Base-by-base conservation (phyloP, 2,113 vertebrate genomes). In the Dipodomys ordii region DNA sequence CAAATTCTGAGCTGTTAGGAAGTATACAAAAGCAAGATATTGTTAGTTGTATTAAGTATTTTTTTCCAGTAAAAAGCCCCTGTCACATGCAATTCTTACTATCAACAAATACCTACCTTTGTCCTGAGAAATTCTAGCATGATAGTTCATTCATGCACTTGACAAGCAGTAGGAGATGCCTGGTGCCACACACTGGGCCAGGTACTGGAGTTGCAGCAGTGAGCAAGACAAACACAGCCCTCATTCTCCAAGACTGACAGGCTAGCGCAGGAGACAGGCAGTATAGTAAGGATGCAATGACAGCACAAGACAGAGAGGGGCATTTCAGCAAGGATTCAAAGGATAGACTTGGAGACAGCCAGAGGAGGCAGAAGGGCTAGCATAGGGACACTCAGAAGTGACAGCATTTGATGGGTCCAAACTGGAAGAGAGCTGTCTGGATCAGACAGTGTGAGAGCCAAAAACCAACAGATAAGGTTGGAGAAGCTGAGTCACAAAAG, bases 31-130 rank as follows among this genome's bases (percentile, higher is more conserved):
- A 92, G 2, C 49, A 82, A 88, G 87, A 80, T 82, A 72, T 28
- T 68, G 30, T 93, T 95, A 86, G 83, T 77, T 94, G 90, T 93
- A 78, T 62, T 83, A 82, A n/a, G 69, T 79, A 16, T 87, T 90
- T 92, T 85, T 81, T 85, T 81, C 83, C 84, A 7, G 73, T 62
- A 25, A 85, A 91, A 94, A 90, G 13, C 4, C 74, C 28, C 77
- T 74, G 65, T 82, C 22, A 57, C 23, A 79, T 57, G 90, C 18
- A 67, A 44, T 74, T 46, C 28, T 64, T 88, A 88, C 30, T 90
- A 64, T n/a, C 30, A 94, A 88, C 71, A 79, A 49, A 9, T 65
- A 71, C 4, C 28, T 32, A 69, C 23, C 77, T 81, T 79, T 65
- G 25, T 73, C 32, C 53, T 83, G 35, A 83, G 77, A 91, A 92